A percentile compares a stretch with the other conserved stretches of the same genome.
phyloP scores from a whole-genome alignment of 2,888 invertebrate genomes.

The Protophormia terraenovae region DNA sequence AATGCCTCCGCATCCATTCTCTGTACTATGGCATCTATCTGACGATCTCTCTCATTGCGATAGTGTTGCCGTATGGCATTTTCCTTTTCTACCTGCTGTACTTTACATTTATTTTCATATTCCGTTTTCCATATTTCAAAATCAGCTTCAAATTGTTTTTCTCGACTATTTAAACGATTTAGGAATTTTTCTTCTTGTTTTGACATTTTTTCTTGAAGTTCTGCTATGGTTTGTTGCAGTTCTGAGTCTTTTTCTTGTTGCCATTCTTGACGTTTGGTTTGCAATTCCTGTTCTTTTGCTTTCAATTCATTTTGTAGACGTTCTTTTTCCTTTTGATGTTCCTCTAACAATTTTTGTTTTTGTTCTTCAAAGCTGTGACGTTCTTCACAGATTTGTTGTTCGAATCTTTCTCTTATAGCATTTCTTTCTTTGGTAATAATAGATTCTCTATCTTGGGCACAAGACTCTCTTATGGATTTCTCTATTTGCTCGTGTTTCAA shows the following conservation, averaged over 20 bases:
- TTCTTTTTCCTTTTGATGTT: constrained; percentile 81
- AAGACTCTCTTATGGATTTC: constrained; percentile 84
- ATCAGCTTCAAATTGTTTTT: constrained; percentile 85
- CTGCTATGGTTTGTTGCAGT: constrained; percentile 82
- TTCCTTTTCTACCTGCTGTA: constrained; percentile 86
- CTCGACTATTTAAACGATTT: constrained; percentile 83
- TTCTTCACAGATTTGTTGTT: constrained; percentile 83
- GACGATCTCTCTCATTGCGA: constrained; percentile 88
- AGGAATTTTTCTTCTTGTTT: constrained; percentile 82
- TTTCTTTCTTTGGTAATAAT: constrained; percentile 85
- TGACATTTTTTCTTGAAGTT: constrained; percentile 82
- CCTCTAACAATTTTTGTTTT: constrained; percentile 82
- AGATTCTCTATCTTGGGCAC: constrained; percentile 85
- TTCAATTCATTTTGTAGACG: constrained; percentile 80
- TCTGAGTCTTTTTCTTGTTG: constrained; percentile 81
- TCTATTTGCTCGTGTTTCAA: constrained; percentile 85
- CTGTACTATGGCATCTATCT: constrained; percentile 85
- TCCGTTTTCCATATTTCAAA: constrained; percentile 84
- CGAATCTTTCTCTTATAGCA: constrained; percentile 83
- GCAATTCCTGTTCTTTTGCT: constrained; percentile 81
- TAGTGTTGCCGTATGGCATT: constrained; percentile 86
- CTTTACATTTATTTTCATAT: constrained; percentile 81
- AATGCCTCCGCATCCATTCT: constrained; percentile 80
- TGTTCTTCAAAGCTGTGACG: constrained; percentile 83
- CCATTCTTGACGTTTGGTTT: constrained; percentile 79